Percentiles rank a stretch among this genome's conserved stretches.
phyloP scores from a whole-genome alignment of 2,888 invertebrate genomes.

The Eledona agricola region DNA sequence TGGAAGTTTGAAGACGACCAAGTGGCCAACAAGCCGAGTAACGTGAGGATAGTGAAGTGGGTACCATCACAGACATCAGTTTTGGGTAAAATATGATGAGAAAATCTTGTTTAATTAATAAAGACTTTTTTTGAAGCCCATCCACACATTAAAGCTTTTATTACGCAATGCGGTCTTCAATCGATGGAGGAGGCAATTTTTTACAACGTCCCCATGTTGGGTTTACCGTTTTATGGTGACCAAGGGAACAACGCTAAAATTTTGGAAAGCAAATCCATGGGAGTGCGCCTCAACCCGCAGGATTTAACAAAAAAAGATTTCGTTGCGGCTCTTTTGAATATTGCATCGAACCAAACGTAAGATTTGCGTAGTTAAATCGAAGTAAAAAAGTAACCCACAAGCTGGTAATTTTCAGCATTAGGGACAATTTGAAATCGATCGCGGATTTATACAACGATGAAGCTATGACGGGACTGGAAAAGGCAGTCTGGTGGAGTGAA shows the following conservation, averaged over 20 bases:
- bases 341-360: constrained; percentile 49
- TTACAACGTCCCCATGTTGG: constrained; percentile 60
- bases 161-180: constrained; percentile 63
- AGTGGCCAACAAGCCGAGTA: constrained; percentile 23
- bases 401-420: too few species aligned
- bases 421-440: constrained; percentile 38
- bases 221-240: constrained; percentile 60
- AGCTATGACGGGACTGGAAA: constrained; percentile 46
- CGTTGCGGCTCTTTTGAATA: constrained; percentile 47
- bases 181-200: constrained; percentile 61
- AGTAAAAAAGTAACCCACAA: too few species aligned
- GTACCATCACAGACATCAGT: constrained; percentile 25
- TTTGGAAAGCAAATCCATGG: constrained; percentile 50
- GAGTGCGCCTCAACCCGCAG: constrained; percentile 54
- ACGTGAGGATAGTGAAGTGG: constrained; percentile 36
- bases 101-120: constrained; percentile 4
- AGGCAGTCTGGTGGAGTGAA: constrained; percentile 53
- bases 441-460: constrained; percentile 39
- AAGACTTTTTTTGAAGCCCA: constrained; percentile 48
- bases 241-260: constrained; percentile 58
- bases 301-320: constrained; percentile 45
- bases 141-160: constrained; percentile 61
- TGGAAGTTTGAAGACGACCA: constrained; percentile 38
- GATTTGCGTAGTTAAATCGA: constrained; percentile 1
- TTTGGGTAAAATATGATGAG: constrained; percentile 16